A percentile compares a stretch with the other conserved stretches of the same genome.
phyloP scores from a whole-genome alignment of 2,113 vertebrate species.

The Coracopsis vasa region DNA sequence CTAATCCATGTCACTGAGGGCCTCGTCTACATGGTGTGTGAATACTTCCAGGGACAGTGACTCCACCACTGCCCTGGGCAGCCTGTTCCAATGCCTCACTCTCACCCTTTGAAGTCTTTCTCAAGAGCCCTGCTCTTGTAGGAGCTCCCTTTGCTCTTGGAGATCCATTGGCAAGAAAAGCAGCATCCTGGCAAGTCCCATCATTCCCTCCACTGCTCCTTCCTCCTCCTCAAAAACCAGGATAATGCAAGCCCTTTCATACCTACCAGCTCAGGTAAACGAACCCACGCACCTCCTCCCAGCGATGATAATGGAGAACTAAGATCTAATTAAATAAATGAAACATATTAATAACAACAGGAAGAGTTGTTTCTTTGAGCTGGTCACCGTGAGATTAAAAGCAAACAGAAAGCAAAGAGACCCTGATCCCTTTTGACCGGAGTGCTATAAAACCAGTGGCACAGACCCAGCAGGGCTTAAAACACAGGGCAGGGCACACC shows the following conservation, averaged over 20 bases:
- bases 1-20: not conserved
- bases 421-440: not conserved
- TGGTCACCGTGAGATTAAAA: slow-evolving; percentile 22
- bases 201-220: accelerated
- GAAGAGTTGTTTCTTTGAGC: not conserved
- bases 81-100: not conserved
- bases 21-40: not conserved
- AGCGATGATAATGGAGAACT: not conserved
- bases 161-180: not conserved
- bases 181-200: not conserved
- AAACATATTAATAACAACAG: not conserved
- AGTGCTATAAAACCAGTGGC: not conserved
- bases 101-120: not conserved
- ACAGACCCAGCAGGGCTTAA: slow-evolving; percentile 49
- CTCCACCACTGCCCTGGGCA: not conserved
- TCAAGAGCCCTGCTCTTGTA: not conserved
- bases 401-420: not conserved
- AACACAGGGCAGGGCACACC: slow-evolving; percentile 43
- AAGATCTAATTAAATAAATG: not conserved
- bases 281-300: not conserved
- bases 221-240: not conserved
- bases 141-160: not conserved
- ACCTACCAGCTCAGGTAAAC: not conserved
- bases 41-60: not conserved
- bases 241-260: not conserved